These are phyloP conservation scores for Schrankia costaestrigalis DNA, from an alignment of 2,888 invertebrate genomes.

Conservation along the genomic window DNA sequence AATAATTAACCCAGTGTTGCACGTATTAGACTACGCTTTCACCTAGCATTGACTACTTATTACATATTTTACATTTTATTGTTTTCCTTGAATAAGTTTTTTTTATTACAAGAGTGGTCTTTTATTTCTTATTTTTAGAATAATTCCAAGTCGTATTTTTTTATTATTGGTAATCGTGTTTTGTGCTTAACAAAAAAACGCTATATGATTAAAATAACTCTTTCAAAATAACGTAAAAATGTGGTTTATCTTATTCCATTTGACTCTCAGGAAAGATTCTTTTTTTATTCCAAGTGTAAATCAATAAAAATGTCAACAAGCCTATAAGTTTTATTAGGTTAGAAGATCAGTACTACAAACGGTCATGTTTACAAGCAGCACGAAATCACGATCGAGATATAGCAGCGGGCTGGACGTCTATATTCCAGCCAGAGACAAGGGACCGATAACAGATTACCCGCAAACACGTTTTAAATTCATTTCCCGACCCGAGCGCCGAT, in stretches of 20 bases:
- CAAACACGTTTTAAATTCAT: conserved; percentile 81
- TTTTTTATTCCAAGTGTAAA: neutral
- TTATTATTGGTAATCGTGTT: too few relatives aligned
- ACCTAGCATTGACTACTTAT: conserved; percentile 51
- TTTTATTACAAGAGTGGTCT: too few relatives aligned
- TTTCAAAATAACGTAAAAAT: too few relatives aligned
- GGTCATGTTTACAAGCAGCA: conserved; percentile 35
- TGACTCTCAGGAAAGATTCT: conserved; percentile 2
- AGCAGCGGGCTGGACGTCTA: conserved; percentile 68
- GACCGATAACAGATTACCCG: conserved; percentile 81
- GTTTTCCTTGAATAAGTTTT: too few relatives aligned
- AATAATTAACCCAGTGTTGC: conserved; percentile 75
- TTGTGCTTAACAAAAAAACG: too few relatives aligned
- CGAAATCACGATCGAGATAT: conserved; percentile 64
- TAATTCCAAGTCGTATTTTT: too few relatives aligned
- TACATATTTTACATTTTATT: conserved; percentile 53
- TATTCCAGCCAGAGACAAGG: conserved; percentile 77
- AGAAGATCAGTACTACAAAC: conserved; percentile 25
- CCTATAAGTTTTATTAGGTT: conserved; percentile 14
- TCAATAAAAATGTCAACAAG: conserved; percentile 13
- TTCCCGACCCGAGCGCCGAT: conserved; percentile 79
- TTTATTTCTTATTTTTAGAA: too few relatives aligned
- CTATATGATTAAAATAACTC: too few relatives aligned
- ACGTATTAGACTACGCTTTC: conserved; percentile 63
- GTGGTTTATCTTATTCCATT: conserved; percentile 8